Evolutionary conservation across 2,797 vertebrate species (phyloP), one percentile per base, ranked within the genome.

Genomic region (Macropodus opercularis): DNA sequence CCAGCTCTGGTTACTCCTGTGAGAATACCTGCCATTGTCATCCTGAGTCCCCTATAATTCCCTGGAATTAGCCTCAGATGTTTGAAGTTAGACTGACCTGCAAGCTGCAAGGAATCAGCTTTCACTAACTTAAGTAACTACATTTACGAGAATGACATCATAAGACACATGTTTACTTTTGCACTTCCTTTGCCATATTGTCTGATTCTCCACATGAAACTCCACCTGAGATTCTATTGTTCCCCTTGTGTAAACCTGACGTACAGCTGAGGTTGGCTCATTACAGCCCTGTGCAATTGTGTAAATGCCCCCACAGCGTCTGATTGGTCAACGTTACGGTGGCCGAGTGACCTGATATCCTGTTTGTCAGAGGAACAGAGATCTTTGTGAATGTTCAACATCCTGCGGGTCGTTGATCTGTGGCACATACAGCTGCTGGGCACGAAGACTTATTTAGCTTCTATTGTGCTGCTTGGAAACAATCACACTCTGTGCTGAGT

Each of bases 1-100:
- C 64, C 48, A 41, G 78, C 85, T 92, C 88, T 19, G 50, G 89
- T 92, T 92, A 79, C 90, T 55, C 91, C 66, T 54, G 46, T 64
- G 84, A 91, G 91, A 92, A 85, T 88, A 90, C 86, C 89, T 88
- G 78, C 89, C 69, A 89, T 90, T 91, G 90, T 91, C 85, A 72
- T 68, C 50, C 42, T 42, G 82, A 88, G 79, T 75, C 80, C 63
- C 46, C 40, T 53, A 23, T 88, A 90, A 91, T 87, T 89, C 84
- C 70, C 68, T 43, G 77, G 81, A 88, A 89, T 83, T 85, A 72
- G 48, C 70, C 63, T 74, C 55, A 75, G 79, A 81, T 36, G 56
- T 48, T 59, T 69, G 52, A 78, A 66, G 74, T 79, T 56, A 27
- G 43, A 31, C 60, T 21, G 65, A 53, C 34, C 57, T 68, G 70